Conservation (phyloP, 2,888 invertebrate species). For the Apodemia zela region DNA sequence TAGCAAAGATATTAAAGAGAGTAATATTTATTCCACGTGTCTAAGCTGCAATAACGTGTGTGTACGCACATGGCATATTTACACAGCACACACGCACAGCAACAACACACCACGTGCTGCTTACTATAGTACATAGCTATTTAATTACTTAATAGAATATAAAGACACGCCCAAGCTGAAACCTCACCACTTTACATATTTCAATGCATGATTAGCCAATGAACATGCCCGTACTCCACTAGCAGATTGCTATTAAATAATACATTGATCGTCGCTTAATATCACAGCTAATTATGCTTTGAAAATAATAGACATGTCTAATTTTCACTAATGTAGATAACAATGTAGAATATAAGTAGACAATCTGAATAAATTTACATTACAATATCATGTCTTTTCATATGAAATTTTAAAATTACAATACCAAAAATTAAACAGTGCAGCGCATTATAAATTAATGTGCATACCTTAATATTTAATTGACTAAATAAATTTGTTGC, state of each 20-base stretch:
- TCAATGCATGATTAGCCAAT: conserved; percentile 81
- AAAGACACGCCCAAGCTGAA: conserved; percentile 79
- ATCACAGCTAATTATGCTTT: conserved; percentile 81
- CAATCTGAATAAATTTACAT: conserved; percentile 80
- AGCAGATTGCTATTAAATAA: conserved; percentile 78
- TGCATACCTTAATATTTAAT: conserved; percentile 81
- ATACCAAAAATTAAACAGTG: conserved; percentile 80
- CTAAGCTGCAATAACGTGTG: conserved; percentile 79
- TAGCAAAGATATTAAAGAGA: conserved; percentile 84
- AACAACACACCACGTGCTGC: conserved; percentile 75
- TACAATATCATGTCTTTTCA: conserved; percentile 81
- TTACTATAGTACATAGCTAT: conserved; percentile 77
- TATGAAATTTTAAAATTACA: conserved; percentile 78
- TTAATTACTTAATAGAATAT: conserved; percentile 77
- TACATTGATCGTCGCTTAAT: conserved; percentile 78
- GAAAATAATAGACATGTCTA: conserved; percentile 80
- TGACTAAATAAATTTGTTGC: conserved; percentile 82
- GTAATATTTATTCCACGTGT: conserved; percentile 79
- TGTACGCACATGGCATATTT: conserved; percentile 79
- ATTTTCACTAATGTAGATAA: conserved; percentile 80
- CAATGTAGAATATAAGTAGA: conserved; percentile 80
- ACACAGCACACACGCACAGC: conserved; percentile 77
- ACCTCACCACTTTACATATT: conserved; percentile 74
- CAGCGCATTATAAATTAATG: conserved; percentile 82
- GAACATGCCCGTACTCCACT: conserved; percentile 76